Percentiles rank a stretch among this genome's conserved stretches.
Conservation (phyloP, 2,888 invertebrate genomes). For the Eupithecia inturbata region DNA sequence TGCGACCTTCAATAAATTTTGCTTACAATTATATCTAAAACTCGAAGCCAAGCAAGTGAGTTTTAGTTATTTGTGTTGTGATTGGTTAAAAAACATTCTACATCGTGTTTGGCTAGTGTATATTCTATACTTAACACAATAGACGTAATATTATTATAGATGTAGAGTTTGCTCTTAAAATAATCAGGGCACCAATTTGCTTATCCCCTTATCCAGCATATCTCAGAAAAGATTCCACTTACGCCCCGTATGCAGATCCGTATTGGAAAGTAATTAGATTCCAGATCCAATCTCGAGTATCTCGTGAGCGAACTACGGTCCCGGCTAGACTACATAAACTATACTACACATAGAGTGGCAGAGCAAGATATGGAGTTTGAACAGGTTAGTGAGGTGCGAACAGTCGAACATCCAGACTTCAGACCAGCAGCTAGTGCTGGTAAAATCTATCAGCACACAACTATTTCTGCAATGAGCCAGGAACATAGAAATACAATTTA, state of each 20-base stretch:
- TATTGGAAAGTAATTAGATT: constrained; percentile 44
- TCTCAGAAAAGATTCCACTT: constrained; percentile 11
- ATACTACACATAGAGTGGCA: constrained; percentile 1
- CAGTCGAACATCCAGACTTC: neutral
- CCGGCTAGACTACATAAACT: constrained; percentile 17
- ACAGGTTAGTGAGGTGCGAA: neutral
- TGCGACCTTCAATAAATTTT: too few relatives aligned
- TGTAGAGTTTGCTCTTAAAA: neutral
- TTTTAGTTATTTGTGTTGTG: too few relatives aligned
- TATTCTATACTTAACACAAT: neutral
- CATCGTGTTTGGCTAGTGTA: too few relatives aligned
- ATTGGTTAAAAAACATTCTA: too few relatives aligned
- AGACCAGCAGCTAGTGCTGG: neutral
- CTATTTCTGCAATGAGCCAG: neutral
- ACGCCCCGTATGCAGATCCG: constrained; percentile 27
- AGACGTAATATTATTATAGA: neutral
- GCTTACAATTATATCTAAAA: too few relatives aligned
- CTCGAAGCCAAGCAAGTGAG: too few relatives aligned
- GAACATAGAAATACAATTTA: too few relatives aligned
- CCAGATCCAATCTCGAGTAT: constrained; percentile 36
- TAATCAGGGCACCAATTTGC: constrained; percentile 2
- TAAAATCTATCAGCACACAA: neutral
- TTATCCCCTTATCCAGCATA: neutral
- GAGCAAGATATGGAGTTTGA: neutral
- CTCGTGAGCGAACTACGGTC: constrained; percentile 25